Percentiles rank a stretch among this genome's conserved stretches.
Conservation (phyloP, 2,797 vertebrate species). For the Poecilia gillii region DNA sequence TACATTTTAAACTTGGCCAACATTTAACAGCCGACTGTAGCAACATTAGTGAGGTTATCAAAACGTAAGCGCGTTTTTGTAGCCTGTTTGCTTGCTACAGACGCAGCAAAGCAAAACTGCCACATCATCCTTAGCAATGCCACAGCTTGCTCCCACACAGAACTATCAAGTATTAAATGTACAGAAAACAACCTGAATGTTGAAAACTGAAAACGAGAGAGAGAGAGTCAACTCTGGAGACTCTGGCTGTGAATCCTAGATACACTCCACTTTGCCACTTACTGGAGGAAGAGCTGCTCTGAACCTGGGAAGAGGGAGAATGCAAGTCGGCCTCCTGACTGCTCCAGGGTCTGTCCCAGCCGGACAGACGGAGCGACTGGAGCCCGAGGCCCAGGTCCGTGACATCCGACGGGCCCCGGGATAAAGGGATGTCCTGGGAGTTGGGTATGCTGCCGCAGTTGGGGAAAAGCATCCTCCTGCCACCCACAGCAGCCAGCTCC, state of each 20-base stretch:
- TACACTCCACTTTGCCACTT: slow-evolving; percentile 70
- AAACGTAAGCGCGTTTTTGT: slow-evolving; percentile 27
- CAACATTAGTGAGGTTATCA: background rate
- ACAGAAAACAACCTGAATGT: background rate
- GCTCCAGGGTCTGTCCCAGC: slow-evolving; percentile 98
- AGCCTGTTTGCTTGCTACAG: slow-evolving; percentile 39
- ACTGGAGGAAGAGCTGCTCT: slow-evolving; percentile 91
- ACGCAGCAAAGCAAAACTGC: slow-evolving; percentile 75
- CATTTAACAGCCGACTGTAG: slow-evolving; percentile 12
- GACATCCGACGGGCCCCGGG: slow-evolving; percentile 89
- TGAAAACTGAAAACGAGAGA: background rate
- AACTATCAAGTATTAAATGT: slow-evolving; percentile 27
- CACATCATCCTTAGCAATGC: slow-evolving; percentile 75
- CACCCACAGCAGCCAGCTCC: slow-evolving; percentile 86
- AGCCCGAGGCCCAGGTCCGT: slow-evolving; percentile 96
- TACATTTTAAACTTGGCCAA: background rate
- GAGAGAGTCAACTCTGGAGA: background rate
- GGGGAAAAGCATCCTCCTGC: slow-evolving; percentile 98
- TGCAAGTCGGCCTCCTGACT: slow-evolving; percentile 89
- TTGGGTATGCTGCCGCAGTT: slow-evolving; percentile 76
- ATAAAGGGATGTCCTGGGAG: slow-evolving; percentile 87
- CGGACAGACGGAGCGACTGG: slow-evolving; percentile 93
- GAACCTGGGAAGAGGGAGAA: slow-evolving; percentile 75
- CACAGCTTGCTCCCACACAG: slow-evolving; percentile 52
- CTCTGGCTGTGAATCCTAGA: background rate